phyloP scores from a whole-genome alignment of 2,888 invertebrate genomes.

The Amitus sp. region DNA sequence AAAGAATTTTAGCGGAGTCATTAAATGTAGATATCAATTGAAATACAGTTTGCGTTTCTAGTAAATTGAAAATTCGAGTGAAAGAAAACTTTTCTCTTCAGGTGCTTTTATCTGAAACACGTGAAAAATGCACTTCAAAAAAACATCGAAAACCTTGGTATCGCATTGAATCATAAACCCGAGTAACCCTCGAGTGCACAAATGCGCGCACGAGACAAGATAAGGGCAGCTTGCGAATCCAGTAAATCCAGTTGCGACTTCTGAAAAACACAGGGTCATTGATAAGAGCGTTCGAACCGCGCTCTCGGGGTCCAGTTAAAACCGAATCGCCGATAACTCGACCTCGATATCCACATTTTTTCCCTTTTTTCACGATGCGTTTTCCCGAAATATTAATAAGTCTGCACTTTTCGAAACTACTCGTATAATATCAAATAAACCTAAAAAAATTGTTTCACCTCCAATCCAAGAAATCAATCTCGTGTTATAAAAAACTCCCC shows the following conservation, averaged over 20 bases:
- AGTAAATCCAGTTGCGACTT: constrained; percentile 58
- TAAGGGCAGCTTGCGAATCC: constrained; percentile 42
- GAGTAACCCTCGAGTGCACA: constrained; percentile 33
- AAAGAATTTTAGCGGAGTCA: too few relatives aligned
- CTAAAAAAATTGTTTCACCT: too few relatives aligned
- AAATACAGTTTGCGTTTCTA: too few relatives aligned
- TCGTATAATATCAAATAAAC: too few relatives aligned
- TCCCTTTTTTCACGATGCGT: constrained; percentile 15
- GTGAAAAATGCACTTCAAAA: too few relatives aligned
- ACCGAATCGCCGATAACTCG: constrained; percentile 53
- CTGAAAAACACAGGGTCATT: constrained; percentile 55
- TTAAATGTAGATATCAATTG: too few relatives aligned
- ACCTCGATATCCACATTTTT: constrained; percentile 50
- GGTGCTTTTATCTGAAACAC: too few relatives aligned
- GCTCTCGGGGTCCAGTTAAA: constrained; percentile 46
- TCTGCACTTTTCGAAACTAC: not conserved
- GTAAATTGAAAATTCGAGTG: too few relatives aligned
- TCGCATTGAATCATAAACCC: constrained; percentile 25
- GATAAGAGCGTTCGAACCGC: not conserved
- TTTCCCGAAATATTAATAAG: not conserved
- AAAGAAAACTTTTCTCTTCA: too few relatives aligned
- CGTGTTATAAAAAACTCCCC: too few relatives aligned
- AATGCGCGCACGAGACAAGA: not conserved
- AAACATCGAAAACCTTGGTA: not conserved
- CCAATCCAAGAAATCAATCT: too few relatives aligned